Evolutionary conservation across 2,113 vertebrate species (phyloP), one percentile per base, ranked within the genome.

Genomic region (Rhabdomys dilectus): DNA sequence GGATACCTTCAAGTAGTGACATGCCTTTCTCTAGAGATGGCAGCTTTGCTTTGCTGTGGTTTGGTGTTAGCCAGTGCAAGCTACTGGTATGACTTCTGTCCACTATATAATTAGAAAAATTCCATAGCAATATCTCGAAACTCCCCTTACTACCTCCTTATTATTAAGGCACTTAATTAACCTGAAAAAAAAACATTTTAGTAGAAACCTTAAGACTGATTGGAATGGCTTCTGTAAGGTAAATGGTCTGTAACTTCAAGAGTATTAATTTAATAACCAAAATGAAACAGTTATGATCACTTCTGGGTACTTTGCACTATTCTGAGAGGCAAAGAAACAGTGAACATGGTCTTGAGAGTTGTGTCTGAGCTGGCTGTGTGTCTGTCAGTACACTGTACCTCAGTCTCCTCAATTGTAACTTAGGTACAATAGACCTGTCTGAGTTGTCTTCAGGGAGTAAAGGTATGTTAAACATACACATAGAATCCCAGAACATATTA

Each of bases 251-350:
- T 93, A 89, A 19, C 86, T 89, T 94, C 19, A 88, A 73, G 31
- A 62, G 91, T 73, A 81, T 80, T 94, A 42, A 95, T 95, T 96
- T 92, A 95, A 70, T 95, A 94, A 95, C 17, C 24, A 86, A 89
- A 19, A 75, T 93, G 84, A 75, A 91, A 89, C 89, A 19, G 15
- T 53, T 60, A 22, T 89, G 34, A 36, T 85, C 29, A 92, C 56
- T 84, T 90, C 15, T 88, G 62, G 72, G 17, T n/a, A 39, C 31
- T 91, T 84, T 87, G 13, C 92, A 36, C 62, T 75, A 76, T 36
- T 92, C 70, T 87, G 80, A 76, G 51, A 88, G 53, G 39, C 48
- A 92, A 29, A 72, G 39, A 45, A 31, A n/a, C 75, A 64, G 68
- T 51, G 56, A 93, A 19, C n/a, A 10, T 93, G 70, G 16, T 58